phyloP scores from a whole-genome alignment of 2,113 vertebrate genomes.

The Toxotes jaculatrix region DNA sequence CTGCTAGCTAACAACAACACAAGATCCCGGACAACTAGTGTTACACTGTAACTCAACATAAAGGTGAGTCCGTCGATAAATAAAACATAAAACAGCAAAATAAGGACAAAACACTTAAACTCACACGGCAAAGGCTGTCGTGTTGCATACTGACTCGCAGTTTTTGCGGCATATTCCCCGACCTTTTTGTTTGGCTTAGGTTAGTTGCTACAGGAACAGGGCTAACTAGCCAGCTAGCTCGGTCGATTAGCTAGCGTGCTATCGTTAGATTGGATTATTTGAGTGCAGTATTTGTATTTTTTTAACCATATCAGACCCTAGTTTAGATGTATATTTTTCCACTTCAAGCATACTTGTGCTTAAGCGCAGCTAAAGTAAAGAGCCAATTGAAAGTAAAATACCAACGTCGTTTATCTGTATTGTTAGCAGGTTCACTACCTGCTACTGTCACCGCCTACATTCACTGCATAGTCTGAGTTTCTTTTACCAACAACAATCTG shows the following conservation, averaged over 20 bases:
- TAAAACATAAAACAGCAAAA: not conserved
- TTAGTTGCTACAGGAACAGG: slow-evolving; percentile 47
- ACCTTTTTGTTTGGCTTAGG: slow-evolving; percentile 61
- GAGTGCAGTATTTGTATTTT: not conserved
- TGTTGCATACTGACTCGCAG: not conserved
- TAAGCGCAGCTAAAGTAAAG: not conserved
- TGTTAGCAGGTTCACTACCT: slow-evolving; percentile 63
- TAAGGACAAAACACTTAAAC: not conserved
- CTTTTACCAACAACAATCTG: not conserved
- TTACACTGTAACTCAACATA: slow-evolving; percentile 43
- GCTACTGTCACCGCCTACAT: slow-evolving; percentile 42
- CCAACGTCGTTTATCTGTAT: not conserved
- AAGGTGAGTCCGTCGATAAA: slow-evolving; percentile 59
- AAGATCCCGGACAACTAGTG: slow-evolving; percentile 55
- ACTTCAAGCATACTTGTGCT: not conserved
- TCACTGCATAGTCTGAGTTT: not conserved
- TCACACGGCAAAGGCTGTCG: not conserved
- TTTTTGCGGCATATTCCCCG: slow-evolving; percentile 4
- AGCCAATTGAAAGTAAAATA: not conserved
- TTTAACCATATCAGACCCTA: not conserved
- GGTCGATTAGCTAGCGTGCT: slow-evolving; percentile 37
- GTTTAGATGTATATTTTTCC: not conserved
- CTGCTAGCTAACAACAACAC: slow-evolving; percentile 77
- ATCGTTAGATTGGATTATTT: slow-evolving; percentile 30
- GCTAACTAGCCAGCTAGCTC: slow-evolving; percentile 54